Percentiles rank a stretch among this genome's conserved stretches.
Evolutionary conservation across 1,140 invertebrate species (phyloP).

Genomic region (Drosophila albomicans): DNA sequence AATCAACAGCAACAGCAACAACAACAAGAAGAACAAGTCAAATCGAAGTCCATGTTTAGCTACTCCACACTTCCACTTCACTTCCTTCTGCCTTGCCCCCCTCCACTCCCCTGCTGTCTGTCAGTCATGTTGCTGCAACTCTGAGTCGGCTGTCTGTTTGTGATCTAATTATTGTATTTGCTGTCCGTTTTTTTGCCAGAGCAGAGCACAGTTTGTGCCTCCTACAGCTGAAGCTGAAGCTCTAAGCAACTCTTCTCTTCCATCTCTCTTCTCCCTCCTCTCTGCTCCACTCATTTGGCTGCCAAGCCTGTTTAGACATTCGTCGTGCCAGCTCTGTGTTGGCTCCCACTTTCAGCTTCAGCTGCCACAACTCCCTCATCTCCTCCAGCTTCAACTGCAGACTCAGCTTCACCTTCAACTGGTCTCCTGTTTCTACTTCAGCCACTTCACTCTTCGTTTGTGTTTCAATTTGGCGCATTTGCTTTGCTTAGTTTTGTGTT

Average conservation of each 20-base stretch:
- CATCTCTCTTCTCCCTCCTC: not conserved
- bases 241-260: not conserved
- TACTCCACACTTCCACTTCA: slow-evolving; percentile 53
- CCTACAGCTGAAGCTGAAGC: slow-evolving; percentile 32
- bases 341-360: slow-evolving; percentile 35
- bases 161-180: slow-evolving; percentile 83
- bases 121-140: slow-evolving; percentile 53
- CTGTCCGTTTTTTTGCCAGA: slow-evolving; percentile 71
- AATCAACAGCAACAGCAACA: not conserved
- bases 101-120: not conserved
- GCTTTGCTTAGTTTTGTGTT: slow-evolving; percentile 65
- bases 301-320: slow-evolving; percentile 56
- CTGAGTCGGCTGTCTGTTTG: slow-evolving; percentile 65
- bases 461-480: slow-evolving; percentile 71
- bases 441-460: slow-evolving; percentile 45
- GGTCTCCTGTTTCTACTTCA: slow-evolving; percentile 41
- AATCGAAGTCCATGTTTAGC: slow-evolving; percentile 12
- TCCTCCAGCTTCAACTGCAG: not conserved
- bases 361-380: slow-evolving; percentile 18
- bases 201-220: slow-evolving; percentile 29
- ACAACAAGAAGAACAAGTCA: slow-evolving; percentile 14
- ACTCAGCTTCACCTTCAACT: not conserved
- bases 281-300: slow-evolving; percentile 39
- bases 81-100: slow-evolving; percentile 7
- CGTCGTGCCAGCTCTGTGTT: slow-evolving; percentile 38